Evolutionary conservation across 2,797 vertebrate species (phyloP), one percentile per base, ranked within the genome.

Genomic region (Anguilla marmorata): DNA sequence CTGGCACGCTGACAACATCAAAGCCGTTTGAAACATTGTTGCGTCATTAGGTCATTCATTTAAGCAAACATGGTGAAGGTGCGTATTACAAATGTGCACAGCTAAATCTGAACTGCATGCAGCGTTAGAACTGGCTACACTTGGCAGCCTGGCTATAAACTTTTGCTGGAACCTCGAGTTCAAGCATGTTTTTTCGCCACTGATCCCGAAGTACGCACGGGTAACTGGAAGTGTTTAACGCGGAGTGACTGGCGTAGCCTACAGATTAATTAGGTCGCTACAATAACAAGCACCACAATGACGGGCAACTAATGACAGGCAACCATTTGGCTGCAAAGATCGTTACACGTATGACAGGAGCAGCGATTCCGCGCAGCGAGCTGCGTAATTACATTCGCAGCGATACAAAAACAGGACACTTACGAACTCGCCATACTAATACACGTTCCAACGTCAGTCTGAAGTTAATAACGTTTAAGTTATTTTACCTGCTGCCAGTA

Each of bases 401-500:
- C 86, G n/a, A 87, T 45, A n/a, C 50, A 37, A 56, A 87, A 86
- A 54, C 50, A 86, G 86, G 45, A n/a, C 48, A 3, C 86, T 41
- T 30, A 12, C 56, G 41, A 63, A 48, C 54, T 12, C 21, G 69
- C 30, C 12, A 27, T 2, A 74, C 69, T 37, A 33, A 14, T 33
- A 33, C 12, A 74, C 82, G 54, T 83, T 66, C 12, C 52, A 80
- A 45, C 16, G 37, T 27, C 21, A 69, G 72, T 19, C 76, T 58
- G 14, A 37, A 66, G 66, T 72, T 58, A 84, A 86, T 79, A 56
- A 54, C 74, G 54, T 52, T 52, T 11, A 93, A 92, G 94, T 50
- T 27, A 91, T 19, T 63, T 97, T 97, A 99, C 98, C 98, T 99
- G 98, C 98, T 99, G 98, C 98, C 98, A 99, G 91, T 99, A 98